Evolutionary conservation across 2,797 vertebrate species (phyloP).

Genomic region (Octomys mimax): DNA sequence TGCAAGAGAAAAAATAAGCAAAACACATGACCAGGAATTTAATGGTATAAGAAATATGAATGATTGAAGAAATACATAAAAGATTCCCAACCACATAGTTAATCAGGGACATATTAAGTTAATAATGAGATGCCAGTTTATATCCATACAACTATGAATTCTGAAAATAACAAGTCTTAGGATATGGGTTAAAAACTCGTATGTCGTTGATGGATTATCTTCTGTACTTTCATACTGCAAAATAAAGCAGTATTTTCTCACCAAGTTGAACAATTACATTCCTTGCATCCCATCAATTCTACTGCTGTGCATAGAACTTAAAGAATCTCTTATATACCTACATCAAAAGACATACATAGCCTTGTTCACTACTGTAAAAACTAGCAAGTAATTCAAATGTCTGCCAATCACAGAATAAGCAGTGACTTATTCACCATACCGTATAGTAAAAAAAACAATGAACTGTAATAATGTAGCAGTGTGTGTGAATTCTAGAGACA

Average conservation of each 20-base stretch:
- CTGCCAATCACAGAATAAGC: background rate
- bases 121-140: background rate
- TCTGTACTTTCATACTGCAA: background rate
- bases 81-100: background rate
- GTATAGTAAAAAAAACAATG: constrained; percentile 20
- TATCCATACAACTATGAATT: background rate
- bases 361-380: background rate
- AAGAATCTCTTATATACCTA: background rate
- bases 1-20: background rate
- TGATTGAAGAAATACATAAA: background rate
- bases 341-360: background rate
- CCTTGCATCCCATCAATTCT: background rate
- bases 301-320: background rate
- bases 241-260: background rate
- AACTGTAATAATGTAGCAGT: background rate
- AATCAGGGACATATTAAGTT: background rate
- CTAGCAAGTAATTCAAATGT: background rate
- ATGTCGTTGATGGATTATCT: background rate
- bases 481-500: background rate
- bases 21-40: background rate
- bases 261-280: background rate
- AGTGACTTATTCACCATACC: background rate
- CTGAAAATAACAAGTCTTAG: background rate
- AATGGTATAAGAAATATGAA: constrained; percentile 33
- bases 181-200: background rate